Evolutionary conservation across 2,797 vertebrate genomes (phyloP).

Genomic region (Otolemur crassicaudatus): DNA sequence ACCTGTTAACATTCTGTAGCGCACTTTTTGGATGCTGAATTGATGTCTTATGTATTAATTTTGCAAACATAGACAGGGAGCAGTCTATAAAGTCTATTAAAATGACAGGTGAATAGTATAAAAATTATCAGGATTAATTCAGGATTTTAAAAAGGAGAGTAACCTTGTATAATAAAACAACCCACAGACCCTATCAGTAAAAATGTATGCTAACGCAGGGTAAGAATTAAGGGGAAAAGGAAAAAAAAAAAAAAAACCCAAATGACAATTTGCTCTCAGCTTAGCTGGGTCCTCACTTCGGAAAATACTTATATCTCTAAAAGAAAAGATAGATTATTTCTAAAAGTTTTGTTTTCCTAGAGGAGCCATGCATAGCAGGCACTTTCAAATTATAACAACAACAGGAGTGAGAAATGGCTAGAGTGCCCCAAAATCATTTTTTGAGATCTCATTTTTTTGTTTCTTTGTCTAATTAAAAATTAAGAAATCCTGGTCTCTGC

Average conservation of each 20-base stretch:
- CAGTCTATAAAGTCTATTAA: not conserved
- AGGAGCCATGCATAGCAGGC: not conserved
- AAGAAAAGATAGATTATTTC: conserved; percentile 22
- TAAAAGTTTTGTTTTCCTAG: not conserved
- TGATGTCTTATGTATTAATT: not conserved
- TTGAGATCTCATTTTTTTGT: not conserved
- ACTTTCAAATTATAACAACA: not conserved
- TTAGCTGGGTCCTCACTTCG: not conserved
- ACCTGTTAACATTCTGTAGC: not conserved
- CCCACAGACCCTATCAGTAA: not conserved
- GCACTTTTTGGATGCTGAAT: not conserved
- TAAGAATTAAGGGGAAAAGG: not conserved
- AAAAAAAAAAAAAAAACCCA: not conserved
- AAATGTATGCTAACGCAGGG: not conserved
- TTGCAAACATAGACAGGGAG: not conserved
- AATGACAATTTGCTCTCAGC: not conserved
- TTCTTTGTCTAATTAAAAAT: conserved; percentile 3
- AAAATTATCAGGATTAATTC: not conserved
- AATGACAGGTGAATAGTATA: not conserved
- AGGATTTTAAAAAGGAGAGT: conserved; percentile 27
- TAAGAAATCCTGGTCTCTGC: not conserved
- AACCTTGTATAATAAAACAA: not conserved
- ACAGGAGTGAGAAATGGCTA: not conserved
- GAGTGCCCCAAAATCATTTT: not conserved
- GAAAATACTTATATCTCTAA: not conserved